Evolutionary conservation across 2,113 vertebrate species (phyloP), one percentile per base, ranked within the genome.

Genomic region (Xiphorhynchus elegans): DNA sequence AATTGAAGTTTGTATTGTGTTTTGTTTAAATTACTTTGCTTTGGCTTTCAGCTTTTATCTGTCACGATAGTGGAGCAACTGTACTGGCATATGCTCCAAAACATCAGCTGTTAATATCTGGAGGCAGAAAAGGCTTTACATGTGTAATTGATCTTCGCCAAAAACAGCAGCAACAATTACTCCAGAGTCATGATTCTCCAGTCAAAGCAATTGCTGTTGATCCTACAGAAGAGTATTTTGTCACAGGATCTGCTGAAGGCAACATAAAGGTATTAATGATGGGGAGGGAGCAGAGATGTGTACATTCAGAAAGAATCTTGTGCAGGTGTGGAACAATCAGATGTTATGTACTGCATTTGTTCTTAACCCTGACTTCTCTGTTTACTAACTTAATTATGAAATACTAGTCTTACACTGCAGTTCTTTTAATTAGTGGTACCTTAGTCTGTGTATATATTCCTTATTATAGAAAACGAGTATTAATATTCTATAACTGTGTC

Each of bases 201-300:
- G 97, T 99, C 74, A 99, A 99, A 98, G 99, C 99, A 3, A 98
- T 99, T 97, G 98, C 99, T 56, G 96, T 99, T 31, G 98, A 99
- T 96, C 97, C 98, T 80, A 98, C 98, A 3, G 99, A 99, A 96
- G 98, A 98, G 93, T 99, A 99, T 95, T 99, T 99, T 91, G 98
- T 99, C 96, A 99, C 99, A 46, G 99, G 99, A 90, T 99, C 99
- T 60, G 98, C 99, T 6, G 99, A 99, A 97, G 99, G 99, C 92
- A 99, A 98, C 97, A 99, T 99, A 94, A 99, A 99, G 99, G 99
- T 99, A 98, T 73, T 88, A 46, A 40, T 76, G 28, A 66, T 4
- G 4, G 52, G 37, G 26, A 62, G 44, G 75, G 46, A 80, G 42
- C 19, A 44, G 33, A 42, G 42, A 4, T 74, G 5, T 29, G 11